These are phyloP conservation scores for Globia sparganii DNA, from an alignment of 2,888 invertebrate species.

Conservation along the genomic window DNA sequence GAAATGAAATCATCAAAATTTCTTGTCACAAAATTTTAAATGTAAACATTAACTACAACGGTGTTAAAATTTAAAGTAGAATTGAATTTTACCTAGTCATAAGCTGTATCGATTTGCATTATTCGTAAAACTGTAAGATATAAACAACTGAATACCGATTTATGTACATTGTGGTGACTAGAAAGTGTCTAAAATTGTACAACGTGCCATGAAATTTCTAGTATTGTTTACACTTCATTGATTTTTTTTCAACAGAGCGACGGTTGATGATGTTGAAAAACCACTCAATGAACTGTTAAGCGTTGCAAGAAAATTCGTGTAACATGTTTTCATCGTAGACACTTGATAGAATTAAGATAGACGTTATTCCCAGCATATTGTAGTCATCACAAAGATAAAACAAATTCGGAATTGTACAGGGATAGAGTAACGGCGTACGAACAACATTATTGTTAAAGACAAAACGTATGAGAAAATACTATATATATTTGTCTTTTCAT, in stretches of 20 bases:
- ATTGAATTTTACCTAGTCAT: conserved; percentile 89
- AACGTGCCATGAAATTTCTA: conserved; percentile 25
- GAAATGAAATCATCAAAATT: conserved; percentile 60
- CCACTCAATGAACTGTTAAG: conserved; percentile 42
- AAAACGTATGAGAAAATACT: conserved; percentile 73
- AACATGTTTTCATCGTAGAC: conserved; percentile 35
- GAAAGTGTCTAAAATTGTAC: conserved; percentile 60
- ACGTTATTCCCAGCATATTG: conserved; percentile 62
- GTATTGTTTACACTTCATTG: conserved; percentile 49
- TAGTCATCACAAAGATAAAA: conserved; percentile 73
- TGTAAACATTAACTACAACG: conserved; percentile 70
- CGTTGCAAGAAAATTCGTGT: conserved; percentile 23
- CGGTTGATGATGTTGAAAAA: conserved; percentile 28
- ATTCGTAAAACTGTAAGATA: conserved; percentile 82
- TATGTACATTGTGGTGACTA: conserved; percentile 81
- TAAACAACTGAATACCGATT: conserved; percentile 75
- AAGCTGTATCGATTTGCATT: conserved; percentile 85
- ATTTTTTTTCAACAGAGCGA: conserved; percentile 34
- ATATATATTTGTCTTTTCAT: conserved; percentile 73
- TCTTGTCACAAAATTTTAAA: conserved; percentile 64
- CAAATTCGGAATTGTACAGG: conserved; percentile 91
- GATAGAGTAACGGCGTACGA: conserved; percentile 83
- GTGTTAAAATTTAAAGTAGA: conserved; percentile 83
- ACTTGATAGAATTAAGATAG: conserved; percentile 62
- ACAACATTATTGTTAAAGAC: conserved; percentile 70